phyloP scores from a whole-genome alignment of 2,888 invertebrate genomes.

The Fragum fragum region DNA sequence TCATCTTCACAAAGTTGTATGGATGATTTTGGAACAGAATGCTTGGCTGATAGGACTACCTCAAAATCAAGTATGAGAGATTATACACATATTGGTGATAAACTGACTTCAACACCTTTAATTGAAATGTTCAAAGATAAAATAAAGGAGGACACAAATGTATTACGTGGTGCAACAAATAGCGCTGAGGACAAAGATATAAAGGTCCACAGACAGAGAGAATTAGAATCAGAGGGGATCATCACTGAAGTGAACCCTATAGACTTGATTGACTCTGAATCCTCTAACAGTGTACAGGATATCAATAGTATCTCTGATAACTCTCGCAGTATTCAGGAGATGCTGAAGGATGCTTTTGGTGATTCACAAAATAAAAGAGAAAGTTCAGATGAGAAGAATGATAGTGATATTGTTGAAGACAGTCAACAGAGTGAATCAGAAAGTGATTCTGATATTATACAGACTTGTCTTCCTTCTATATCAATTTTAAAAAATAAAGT shows the following conservation, averaged over 20 bases:
- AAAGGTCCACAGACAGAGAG: not conserved
- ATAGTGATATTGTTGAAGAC: not conserved
- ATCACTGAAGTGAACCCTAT: not conserved
- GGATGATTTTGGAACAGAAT: not conserved
- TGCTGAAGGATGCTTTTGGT: constrained; percentile 54
- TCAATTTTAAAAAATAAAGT: not conserved
- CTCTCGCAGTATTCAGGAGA: constrained; percentile 48
- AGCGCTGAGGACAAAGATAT: not conserved
- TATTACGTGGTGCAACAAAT: not conserved
- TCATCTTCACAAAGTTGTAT: not conserved
- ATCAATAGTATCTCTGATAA: constrained; percentile 37
- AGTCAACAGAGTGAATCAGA: not conserved
- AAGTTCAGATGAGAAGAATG: not conserved
- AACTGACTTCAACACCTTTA: not conserved
- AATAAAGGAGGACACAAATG: not conserved
- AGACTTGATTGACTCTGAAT: not conserved
- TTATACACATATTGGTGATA: not conserved
- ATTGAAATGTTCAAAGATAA: not conserved
- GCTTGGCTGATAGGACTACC: not conserved
- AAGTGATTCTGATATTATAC: constrained; percentile 14
- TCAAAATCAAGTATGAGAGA: not conserved
- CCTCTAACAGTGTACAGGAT: constrained; percentile 38
- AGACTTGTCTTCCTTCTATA: not conserved
- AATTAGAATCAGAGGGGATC: constrained; percentile 7
- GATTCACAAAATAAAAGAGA: constrained; percentile 11